Base-by-base conservation (phyloP, 2,888 invertebrate species). In the Unio delphinus region DNA sequence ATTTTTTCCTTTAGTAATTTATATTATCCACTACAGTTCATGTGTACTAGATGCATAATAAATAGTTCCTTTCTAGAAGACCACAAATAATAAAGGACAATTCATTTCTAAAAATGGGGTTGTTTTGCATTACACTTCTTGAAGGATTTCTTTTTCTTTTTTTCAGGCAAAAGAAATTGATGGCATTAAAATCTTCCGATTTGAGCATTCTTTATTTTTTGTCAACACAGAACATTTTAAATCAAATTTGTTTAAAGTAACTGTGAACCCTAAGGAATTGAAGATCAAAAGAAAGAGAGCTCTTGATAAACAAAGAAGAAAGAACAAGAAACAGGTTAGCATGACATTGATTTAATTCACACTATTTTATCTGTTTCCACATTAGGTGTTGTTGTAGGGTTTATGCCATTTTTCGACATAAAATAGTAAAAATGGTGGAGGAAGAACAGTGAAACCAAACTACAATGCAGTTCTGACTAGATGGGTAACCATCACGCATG, bases 131-230 rank as follows among this genome's bases (percentile, higher is more conserved):
- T 28, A 63, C 54, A 18, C 30, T 34, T 62, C 28, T 54, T 17
- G 7, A 4, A 45, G 34, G 7, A 5, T 34, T 34, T 34, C 26
- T 17, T 4, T 64, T 58, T 26, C 60, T 23, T 74, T 26, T 64
- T 78, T 79, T 8, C 78, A 88, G 88, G 87, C 86, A 20, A 74
- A 78, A 61, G 87, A 89, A 69, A 73, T 90, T 34, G 83, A 86
- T 64, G 90, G 90, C 45, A 86, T 91, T 30, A 91, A 91, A 77
- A 90, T 91, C 58, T 90, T 91, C 85, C 88, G 91, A 23, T 91
- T 91, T 81, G 91, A 91, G 69, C 88, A 90, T 59, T 90, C 91
- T 6, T 81, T 91, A 23, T 89, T 91, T 69, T 91, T 90, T 84
- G 91, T 91, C 23, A 91, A 91, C 80, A 87, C 87, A 6, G 91